phyloP scores from a whole-genome alignment of 2,797 vertebrate genomes.

The Coccyzus lansbergi region DNA sequence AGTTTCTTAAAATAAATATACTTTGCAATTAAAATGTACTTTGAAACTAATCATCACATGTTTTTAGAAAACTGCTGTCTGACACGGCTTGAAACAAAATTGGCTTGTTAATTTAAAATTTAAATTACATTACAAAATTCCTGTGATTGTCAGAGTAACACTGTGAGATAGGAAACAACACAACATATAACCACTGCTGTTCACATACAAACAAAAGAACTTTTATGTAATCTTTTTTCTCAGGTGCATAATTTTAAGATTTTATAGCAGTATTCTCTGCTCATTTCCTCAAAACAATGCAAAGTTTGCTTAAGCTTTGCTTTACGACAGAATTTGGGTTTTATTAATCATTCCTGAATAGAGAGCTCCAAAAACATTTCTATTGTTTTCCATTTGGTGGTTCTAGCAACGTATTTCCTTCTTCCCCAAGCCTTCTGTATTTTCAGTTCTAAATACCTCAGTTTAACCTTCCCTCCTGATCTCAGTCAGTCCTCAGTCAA shows the following conservation, averaged over 20 bases:
- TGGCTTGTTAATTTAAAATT: background rate
- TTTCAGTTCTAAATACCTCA: background rate
- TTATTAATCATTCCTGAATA: background rate
- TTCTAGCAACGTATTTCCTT: background rate
- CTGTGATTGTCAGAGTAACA: background rate
- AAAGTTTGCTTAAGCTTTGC: background rate
- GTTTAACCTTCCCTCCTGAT: background rate
- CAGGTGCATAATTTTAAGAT: background rate
- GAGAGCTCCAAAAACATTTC: background rate
- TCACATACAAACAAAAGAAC: background rate
- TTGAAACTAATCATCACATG: background rate
- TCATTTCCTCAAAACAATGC: background rate
- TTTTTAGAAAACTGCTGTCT: background rate
- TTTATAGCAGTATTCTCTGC: background rate
- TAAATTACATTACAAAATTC: background rate
- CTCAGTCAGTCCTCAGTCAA: background rate
- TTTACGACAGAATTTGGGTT: background rate
- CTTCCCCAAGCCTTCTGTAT: background rate
- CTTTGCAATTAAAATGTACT: background rate
- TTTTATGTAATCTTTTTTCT: background rate
- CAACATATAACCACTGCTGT: background rate
- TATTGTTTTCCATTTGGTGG: background rate
- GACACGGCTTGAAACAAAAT: background rate
- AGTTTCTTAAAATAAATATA: background rate
- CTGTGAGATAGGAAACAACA: background rate